Evolutionary conservation across 2,797 vertebrate species (phyloP), one percentile per base, ranked within the genome.

Genomic region (Eutrigla gurnardus): DNA sequence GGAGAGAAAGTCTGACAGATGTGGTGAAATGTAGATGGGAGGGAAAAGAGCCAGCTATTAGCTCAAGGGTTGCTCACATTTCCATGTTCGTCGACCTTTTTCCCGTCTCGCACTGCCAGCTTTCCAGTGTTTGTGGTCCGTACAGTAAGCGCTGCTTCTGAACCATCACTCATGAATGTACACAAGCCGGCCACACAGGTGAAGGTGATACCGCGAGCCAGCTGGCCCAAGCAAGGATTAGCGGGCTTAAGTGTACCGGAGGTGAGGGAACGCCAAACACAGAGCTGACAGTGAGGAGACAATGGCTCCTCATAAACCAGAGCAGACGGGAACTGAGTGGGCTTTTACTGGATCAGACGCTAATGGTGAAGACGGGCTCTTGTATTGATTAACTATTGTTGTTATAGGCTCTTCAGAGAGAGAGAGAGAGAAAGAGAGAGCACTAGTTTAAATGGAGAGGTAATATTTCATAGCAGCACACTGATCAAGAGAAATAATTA

Each of bases 201-300:
- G 85, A 91, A 91, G 87, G 89, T 73, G 86, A 90, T 86, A 83
- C 89, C 63, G 75, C 62, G 49, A 82, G 72, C 86, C 93, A 93
- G 90, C 89, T 91, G 92, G 89, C 85, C 87, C 86, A 74, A 13
- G 83, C 49, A 2, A 83, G 93, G 94, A 95, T 95, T 95, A 95
- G 77, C 65, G 8, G 91, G 95, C 92, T 95, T 94, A 95, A 92
- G 91, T 95, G 94, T 94, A 93, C 94, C 92, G 86, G 90, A 94
- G 93, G 87, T 85, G 75, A 88, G 88, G 71, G 89, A 83, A 94
- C 83, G 86, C 87, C 88, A 92, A 94, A 94, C 91, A 91, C 90
- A 50, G 83, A 45, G 36, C 75, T 92, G 90, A 89, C 90, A 91
- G 86, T 45, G 73, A 91, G 91, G 88, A 90, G 85, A 93, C 91